Evolutionary conservation across 2,888 invertebrate genomes (phyloP).

Genomic region (Creontiades dilutus): DNA sequence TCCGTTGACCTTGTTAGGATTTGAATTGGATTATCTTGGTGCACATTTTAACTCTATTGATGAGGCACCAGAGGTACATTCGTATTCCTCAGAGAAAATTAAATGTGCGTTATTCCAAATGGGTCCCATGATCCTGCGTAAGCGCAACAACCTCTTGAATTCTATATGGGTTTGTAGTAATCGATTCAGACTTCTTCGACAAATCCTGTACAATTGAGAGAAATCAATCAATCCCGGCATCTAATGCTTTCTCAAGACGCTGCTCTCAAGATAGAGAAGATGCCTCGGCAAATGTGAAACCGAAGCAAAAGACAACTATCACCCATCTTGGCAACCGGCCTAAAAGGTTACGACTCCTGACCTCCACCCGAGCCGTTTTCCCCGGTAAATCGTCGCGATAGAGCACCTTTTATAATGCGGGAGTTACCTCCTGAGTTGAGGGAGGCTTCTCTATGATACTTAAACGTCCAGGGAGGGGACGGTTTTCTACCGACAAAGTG

Average conservation of each 20-base stretch:
- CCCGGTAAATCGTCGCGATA: background rate
- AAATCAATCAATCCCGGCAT: background rate
- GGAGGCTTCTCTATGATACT: constrained; percentile 7
- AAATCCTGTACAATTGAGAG: background rate
- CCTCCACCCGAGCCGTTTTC: constrained; percentile 15
- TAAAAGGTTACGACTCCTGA: constrained; percentile 29
- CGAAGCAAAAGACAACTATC: constrained; percentile 27
- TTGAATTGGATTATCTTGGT: too few species aligned
- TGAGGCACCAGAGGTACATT: too few species aligned
- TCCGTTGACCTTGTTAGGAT: too few species aligned
- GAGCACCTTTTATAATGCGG: constrained; percentile 42
- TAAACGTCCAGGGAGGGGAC: background rate
- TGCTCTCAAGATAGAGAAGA: background rate
- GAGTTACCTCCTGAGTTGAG: background rate
- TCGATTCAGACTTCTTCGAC: background rate
- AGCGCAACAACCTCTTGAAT: too few species aligned
- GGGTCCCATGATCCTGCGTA: too few species aligned
- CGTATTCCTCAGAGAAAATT: too few species aligned
- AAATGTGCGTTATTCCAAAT: too few species aligned
- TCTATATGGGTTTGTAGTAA: too few species aligned
- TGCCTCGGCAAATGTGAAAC: constrained; percentile 30
- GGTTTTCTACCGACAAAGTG: constrained; percentile 17
- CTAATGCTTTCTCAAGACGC: background rate
- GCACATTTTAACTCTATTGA: too few species aligned
- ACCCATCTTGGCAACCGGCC: constrained; percentile 27